phyloP scores from a whole-genome alignment of 2,797 vertebrate genomes.

The Sternarchorhynchus goeldii region DNA sequence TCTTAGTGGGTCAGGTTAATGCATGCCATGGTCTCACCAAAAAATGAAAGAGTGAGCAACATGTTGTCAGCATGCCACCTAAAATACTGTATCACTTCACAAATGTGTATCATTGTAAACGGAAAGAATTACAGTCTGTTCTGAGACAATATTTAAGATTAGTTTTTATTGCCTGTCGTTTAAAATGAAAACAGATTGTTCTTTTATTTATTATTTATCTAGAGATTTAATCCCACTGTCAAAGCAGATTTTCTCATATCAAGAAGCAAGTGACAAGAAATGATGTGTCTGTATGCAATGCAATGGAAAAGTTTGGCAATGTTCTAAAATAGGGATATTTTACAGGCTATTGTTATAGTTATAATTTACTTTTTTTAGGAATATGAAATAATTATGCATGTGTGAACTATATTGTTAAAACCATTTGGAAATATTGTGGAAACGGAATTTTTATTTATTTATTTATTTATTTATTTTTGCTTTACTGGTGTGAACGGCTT shows the following conservation, averaged over 20 bases:
- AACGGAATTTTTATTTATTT: too few relatives aligned
- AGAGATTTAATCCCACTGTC: neutral
- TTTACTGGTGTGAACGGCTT: neutral
- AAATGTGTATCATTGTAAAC: constrained; percentile 10
- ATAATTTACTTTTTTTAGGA: constrained; percentile 25
- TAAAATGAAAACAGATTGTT: neutral
- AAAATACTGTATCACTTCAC: constrained; percentile 15
- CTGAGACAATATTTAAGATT: neutral
- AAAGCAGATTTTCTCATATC: neutral
- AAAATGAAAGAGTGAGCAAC: neutral
- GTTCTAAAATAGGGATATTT: neutral
- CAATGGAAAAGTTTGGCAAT: constrained; percentile 11
- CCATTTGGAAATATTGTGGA: neutral
- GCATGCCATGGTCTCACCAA: constrained; percentile 10
- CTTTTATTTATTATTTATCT: neutral
- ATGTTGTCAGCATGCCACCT: constrained; percentile 18
- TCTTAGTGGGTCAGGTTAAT: neutral
- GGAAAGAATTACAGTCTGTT: neutral
- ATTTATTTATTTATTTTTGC: constrained; percentile 5
- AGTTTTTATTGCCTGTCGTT: neutral
- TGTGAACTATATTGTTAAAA: neutral
- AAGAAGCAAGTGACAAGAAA: too few relatives aligned
- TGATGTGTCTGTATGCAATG: neutral
- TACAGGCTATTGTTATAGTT: neutral
- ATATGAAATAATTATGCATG: constrained; percentile 1